Base-by-base conservation (phyloP, 2,888 invertebrate genomes). In the Thymelicus sylvestris region DNA sequence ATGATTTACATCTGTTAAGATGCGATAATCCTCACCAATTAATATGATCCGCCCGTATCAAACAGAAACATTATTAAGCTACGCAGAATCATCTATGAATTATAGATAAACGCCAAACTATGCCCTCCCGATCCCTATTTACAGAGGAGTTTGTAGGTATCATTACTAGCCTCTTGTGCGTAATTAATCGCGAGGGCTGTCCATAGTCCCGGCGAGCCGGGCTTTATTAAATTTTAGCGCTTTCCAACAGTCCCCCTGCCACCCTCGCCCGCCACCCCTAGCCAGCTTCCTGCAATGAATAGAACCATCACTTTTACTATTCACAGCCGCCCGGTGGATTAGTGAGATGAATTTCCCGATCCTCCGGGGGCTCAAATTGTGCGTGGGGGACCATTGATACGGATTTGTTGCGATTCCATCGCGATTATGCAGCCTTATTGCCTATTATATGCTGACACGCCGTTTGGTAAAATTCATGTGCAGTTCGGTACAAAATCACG, bases 141-240 rank as follows among this genome's bases (percentile, higher is more conserved):
- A 74, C 79, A 73, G 74, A 74, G 70, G 71, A 71, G 70, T 66
- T 66, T 70, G 72, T 84, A 82, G 86, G 85, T 88, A 90, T 89
- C 89, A 87, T 87, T 86, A 86, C 86, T 85, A 83, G 83, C 85
- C 88, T 87, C 89, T 87, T 88, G 88, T 91, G 88, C 91, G 91
- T 92, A 93, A 93, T 93, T 93, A 92, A 93, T 92, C 87, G 91
- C 82, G 79, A 82, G 86, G 89, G 83, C 85, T 86, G 90, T 84
- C 87, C 90, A 83, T 85, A 82, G 85, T 77, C 83, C 84, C 78
- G 78, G 72, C 78, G 80, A 78, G 79, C 75, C 76, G 77, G 81
- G 90, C 90, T 93, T 93, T 93, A 93, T 93, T 93, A 93, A 93
- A 93, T 93, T 93, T 93, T 93, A 92, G 93, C 93, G 92, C 92